Evolutionary conservation across 2,113 vertebrate species (phyloP), one percentile per base, ranked within the genome.

Genomic region (Notechis scutatus): DNA sequence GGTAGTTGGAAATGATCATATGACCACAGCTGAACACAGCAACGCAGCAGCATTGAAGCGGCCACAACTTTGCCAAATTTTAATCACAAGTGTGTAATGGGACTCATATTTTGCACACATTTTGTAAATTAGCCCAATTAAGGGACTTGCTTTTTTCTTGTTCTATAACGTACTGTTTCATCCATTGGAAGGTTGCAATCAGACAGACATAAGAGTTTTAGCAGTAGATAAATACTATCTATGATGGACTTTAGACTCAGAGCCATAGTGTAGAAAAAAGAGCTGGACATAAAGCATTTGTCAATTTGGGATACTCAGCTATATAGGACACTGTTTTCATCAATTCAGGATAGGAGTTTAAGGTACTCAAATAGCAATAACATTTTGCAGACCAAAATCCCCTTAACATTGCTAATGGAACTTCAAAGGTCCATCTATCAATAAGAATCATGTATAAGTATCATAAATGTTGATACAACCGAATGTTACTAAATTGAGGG

Each of bases 401-500:
- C 54, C 39, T 57, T 34, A 50, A 45, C 6, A 0, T 42, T 0
- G 6, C 88, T 42, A 45, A 29, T 50, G 24, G 45, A 61, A 4
- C 64, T 15, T 23, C 87, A 0, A 0, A 0, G 57, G 24, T 89
- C 93, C 21, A 18, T 23, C 90, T 42, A 90, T 74, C 9, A 87
- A 14, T 21, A 54, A 42, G 34, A 81, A 29, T 89, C 59, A 20
- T 45, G 81, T 11, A 88, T 92, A 93, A 89, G 87, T 94, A 92
- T 0, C n/a, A 20, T 14, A 87, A 7, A 88, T n/a, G 64, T 57
- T 42, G 5, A 15, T 94, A 9, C 59, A 91, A 56, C 92, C 92
- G 54, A 34, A 54, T 15, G 1, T 2, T 1, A 29, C 3, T 10
- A 10, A 90, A 87, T 89, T 0, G n/a, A 10, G 59, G 9, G 81